phyloP scores from a whole-genome alignment of 1,140 invertebrate species.

The Bombus pyrosoma region DNA sequence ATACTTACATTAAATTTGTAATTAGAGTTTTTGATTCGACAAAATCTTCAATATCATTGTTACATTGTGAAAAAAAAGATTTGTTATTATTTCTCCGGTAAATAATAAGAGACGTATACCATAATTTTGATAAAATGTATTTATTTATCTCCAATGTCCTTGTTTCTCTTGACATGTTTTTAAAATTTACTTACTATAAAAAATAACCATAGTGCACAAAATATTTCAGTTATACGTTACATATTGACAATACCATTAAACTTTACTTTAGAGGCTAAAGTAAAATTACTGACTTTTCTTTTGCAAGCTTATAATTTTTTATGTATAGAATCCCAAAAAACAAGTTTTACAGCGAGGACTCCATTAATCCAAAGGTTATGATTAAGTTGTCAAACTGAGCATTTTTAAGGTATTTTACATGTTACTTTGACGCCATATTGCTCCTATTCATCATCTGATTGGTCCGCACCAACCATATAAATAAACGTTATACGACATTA shows the following conservation, averaged over 20 bases:
- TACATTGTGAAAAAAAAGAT: background rate
- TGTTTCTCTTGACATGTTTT: conserved; percentile 45
- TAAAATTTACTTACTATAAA: conserved; percentile 1
- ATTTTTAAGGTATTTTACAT: too few relatives aligned
- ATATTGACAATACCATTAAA: background rate
- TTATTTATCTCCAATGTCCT: conserved; percentile 48
- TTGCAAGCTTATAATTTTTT: too few relatives aligned
- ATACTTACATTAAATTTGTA: conserved; percentile 49
- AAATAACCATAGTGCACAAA: background rate
- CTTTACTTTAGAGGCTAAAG: background rate
- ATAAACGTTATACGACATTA: too few relatives aligned
- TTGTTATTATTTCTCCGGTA: conserved; percentile 25
- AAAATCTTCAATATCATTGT: conserved; percentile 34
- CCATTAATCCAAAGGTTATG: too few relatives aligned
- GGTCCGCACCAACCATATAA: too few relatives aligned
- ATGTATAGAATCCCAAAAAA: too few relatives aligned
- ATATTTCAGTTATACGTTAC: background rate
- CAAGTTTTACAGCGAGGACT: too few relatives aligned
- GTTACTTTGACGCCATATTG: too few relatives aligned
- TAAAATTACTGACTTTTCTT: too few relatives aligned
- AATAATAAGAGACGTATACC: conserved; percentile 59
- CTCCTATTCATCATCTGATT: too few relatives aligned
- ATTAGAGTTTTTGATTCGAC: conserved; percentile 36
- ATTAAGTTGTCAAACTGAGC: too few relatives aligned
- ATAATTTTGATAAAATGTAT: conserved; percentile 54